Evolutionary conservation across 2,797 vertebrate species (phyloP), one percentile per base, ranked within the genome.

Genomic region (Danio choprae): DNA sequence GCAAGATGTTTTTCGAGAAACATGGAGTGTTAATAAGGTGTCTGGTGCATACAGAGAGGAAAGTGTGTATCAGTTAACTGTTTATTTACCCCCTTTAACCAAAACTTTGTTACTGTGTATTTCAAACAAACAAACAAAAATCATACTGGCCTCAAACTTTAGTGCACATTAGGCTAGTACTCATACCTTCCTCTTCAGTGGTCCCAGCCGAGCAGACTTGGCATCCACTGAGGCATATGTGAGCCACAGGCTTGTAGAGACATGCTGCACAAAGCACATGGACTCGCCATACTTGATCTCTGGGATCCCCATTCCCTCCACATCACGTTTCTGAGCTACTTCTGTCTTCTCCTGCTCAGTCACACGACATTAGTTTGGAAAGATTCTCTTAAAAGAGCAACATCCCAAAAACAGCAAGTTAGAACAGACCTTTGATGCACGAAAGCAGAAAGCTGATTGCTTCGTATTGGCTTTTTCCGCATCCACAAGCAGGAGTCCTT

Each of bases 251-350:
- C 92, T 92, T 0, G 95, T 91, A 50, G 92, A 92, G 5, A 92
- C 95, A 0, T 98, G 96, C 81, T 98, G 96, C 9, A 98, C 95
- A 0, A 98, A 98, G 86, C 97, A 98, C 92, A 98, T 94, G 0
- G 96, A 97, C 92, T 98, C 97, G 41, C 97, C 97, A 0, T 98
- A 98, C 87, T 98, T 98, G 48, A 98, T 98, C 89, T 98, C 96
- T 0, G 97, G 95, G 1, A 87, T 91, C 0, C 97, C 97, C 97
- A 98, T 98, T 38, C 97, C 97, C 68, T 98, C 97, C 84, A 98
- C 94, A 0, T 98, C 97, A 73, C 96, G 90, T 88, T 98, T 98
- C 76, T 95, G 95, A 40, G 91, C 90, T 63, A 94, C 88, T 85
- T 98, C 96, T 15, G 93, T 94, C 91, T 98, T 98, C 90, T 98